Conservation (phyloP, 2,113 vertebrate genomes). For the Brachyhypopomus gauderio region DNA sequence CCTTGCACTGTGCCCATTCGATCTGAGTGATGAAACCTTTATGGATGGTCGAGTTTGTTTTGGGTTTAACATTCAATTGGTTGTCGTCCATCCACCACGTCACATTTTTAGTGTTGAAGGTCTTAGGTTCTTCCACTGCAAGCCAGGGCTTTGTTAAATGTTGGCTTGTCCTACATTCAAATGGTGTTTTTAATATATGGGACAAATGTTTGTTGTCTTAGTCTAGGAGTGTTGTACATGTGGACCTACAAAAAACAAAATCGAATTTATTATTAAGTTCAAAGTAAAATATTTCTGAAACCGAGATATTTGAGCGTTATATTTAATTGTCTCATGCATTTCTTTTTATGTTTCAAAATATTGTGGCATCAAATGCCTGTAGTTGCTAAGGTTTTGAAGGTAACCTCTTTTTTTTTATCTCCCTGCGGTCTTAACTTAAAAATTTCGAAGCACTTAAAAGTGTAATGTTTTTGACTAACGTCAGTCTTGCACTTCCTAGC, state of each 20-base stretch:
- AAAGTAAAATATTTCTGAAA: conserved; percentile 1
- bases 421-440: background rate
- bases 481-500: background rate
- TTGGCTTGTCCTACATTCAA: conserved; percentile 14
- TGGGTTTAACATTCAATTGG: background rate
- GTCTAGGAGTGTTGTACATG: background rate
- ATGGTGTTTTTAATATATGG: conserved; percentile 17
- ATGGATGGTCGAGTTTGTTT: background rate
- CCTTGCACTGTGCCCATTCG: conserved; percentile 2
- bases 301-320: background rate
- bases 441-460: background rate
- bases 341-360: background rate
- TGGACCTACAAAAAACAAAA: background rate
- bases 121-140: background rate
- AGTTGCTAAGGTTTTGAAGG: too few species aligned
- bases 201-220: conserved; percentile 26
- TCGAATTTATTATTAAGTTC: background rate
- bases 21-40: conserved; percentile 9
- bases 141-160: background rate
- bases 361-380: background rate
- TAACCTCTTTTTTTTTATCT: background rate
- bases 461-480: background rate
- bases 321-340: background rate
- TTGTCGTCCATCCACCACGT: conserved; percentile 14
- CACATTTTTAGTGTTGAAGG: background rate